Evolutionary conservation across 2,888 invertebrate genomes (phyloP).

Genomic region (Drosophila ustulata): DNA sequence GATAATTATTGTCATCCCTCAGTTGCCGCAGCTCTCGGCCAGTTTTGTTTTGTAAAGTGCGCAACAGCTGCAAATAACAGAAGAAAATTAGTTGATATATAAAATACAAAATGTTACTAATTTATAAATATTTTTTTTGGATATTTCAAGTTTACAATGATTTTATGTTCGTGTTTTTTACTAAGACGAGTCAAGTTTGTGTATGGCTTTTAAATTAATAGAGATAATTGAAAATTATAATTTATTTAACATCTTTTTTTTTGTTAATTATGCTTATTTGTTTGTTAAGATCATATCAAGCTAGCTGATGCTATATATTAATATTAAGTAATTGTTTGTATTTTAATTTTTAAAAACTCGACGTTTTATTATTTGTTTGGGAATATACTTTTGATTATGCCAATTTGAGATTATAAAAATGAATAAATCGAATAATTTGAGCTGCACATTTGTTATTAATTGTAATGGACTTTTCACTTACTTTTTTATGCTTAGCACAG

Average conservation of each 20-base stretch:
- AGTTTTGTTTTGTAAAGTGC: slow-evolving; percentile 49
- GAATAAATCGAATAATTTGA: too few relatives aligned
- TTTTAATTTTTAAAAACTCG: too few relatives aligned
- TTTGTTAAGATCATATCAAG: too few relatives aligned
- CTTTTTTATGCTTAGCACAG: slow-evolving; percentile 52
- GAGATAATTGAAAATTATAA: background rate
- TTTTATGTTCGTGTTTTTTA: background rate
- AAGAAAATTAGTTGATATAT: background rate
- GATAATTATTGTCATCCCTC: slow-evolving; percentile 39
- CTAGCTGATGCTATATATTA: too few relatives aligned
- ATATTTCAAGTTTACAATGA: too few relatives aligned
- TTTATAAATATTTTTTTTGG: too few relatives aligned
- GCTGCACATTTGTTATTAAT: too few relatives aligned
- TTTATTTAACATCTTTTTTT: background rate
- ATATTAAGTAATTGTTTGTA: too few relatives aligned
- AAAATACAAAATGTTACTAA: background rate
- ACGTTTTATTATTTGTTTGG: too few relatives aligned
- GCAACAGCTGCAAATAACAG: slow-evolving; percentile 50
- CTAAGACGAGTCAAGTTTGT: background rate
- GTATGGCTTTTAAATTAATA: background rate
- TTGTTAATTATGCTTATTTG: background rate
- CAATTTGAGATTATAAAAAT: too few relatives aligned
- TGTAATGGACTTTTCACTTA: slow-evolving; percentile 22
- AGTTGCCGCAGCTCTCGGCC: slow-evolving; percentile 44
- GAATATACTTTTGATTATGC: too few relatives aligned